Evolutionary conservation across 2,888 invertebrate species (phyloP), one percentile per base, ranked within the genome.

Genomic region (Brachyopa scutellaris): DNA sequence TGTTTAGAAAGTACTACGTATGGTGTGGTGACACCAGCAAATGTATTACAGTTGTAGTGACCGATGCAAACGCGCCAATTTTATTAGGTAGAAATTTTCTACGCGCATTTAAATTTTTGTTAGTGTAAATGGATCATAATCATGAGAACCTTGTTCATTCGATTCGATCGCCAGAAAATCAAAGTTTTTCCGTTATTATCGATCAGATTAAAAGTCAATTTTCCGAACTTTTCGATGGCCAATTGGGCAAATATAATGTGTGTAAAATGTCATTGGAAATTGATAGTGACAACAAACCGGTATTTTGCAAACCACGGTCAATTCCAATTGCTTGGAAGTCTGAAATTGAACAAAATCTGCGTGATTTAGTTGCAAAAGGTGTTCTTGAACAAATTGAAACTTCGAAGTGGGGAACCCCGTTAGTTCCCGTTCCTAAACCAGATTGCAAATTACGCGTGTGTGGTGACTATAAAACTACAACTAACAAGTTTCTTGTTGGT

Each of bases 221-320:
- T 36, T 57, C 45, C 19, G 33, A 26, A 40, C 15, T 51, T 51
- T 66, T 64, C 19, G 29, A 38, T 40, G 53, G 40, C 36, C 26
- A 40, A 23, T 17, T 66, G 2, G 66, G 51, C 6, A 38, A 23
- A 53, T 66, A 49, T 31, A 49, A 64, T 21, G 33, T 49, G 8
- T 40, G 31, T 23, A 11, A 36, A 40, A 49, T 51, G 9, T 51
- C 38, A 21, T 23, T 66, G 15, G n/a, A 40, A 47, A 19, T 69
- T 21, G 57, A 47, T 31, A 47, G 36, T 57, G 47, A 45, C 40
- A 61, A 15, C n/a, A 36, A 69, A 47, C 57, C 57, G 21, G 21
- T 57, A 9, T 57, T 69, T 59, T 57, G 23, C 33, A 69, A 69
- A 59, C 57, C 69, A 70, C 42, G 69, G 17, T 26, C 47, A 31